These are phyloP conservation scores for Campopleginae sp. DNA, from an alignment of 2,888 invertebrate genomes.

Conservation along the genomic window DNA sequence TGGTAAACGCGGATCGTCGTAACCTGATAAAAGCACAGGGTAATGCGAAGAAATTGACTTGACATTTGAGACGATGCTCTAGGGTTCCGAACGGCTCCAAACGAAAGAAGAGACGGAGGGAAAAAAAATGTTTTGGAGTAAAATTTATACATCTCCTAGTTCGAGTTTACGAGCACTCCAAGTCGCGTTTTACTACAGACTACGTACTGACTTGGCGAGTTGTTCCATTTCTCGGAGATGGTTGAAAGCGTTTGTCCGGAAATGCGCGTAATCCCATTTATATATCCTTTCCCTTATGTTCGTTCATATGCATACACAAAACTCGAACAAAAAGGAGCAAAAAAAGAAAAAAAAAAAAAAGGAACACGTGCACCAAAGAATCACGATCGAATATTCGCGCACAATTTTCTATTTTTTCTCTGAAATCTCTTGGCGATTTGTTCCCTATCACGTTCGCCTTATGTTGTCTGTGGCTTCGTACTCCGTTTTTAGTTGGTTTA, in stretches of 20 bases:
- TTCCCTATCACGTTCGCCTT: constrained; percentile 3
- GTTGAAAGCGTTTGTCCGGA: constrained; percentile 63
- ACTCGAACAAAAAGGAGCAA: neutral
- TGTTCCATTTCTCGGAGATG: constrained; percentile 68
- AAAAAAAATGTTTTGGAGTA: constrained; percentile 19
- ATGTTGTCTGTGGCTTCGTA: neutral
- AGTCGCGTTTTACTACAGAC: constrained; percentile 53
- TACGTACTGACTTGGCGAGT: constrained; percentile 72
- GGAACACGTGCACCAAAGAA: constrained; percentile 45
- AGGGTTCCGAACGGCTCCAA: neutral
- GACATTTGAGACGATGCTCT: constrained; percentile 15
- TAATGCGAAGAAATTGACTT: neutral
- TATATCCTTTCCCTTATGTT: constrained; percentile 62
- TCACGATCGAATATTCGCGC: constrained; percentile 39
- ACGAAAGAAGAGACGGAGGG: neutral
- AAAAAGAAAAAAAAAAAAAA: constrained; percentile 6
- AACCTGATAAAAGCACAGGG: neutral
- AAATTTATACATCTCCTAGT: constrained; percentile 1
- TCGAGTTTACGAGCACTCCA: constrained; percentile 22
- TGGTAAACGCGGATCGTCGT: neutral
- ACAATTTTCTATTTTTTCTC: constrained; percentile 11
- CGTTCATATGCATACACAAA: neutral
- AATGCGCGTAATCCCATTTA: constrained; percentile 72
- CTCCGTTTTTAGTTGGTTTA: neutral
- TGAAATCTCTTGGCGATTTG: constrained; percentile 10